Conservation (phyloP, 1,140 invertebrate species). For the Conopomorpha cramerella region DNA sequence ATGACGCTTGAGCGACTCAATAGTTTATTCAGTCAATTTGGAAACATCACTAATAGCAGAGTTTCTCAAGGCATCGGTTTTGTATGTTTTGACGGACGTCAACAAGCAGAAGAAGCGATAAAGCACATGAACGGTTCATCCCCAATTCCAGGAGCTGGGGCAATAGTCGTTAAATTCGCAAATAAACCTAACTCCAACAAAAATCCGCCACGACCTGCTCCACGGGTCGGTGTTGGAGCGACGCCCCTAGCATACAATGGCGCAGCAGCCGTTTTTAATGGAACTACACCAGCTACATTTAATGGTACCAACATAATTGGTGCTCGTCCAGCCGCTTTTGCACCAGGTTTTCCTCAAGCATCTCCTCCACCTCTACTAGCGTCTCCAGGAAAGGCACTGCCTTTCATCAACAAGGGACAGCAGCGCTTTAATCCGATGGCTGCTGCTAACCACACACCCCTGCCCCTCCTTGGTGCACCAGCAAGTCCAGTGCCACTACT, state of each 20-base stretch:
- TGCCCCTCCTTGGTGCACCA: conserved; percentile 44
- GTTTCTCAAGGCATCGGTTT: conserved; percentile 56
- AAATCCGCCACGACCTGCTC: conserved; percentile 23
- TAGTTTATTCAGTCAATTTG: conserved; percentile 40
- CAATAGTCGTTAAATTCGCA: conserved; percentile 55
- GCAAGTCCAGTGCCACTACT: conserved; percentile 43
- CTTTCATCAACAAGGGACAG: conserved; percentile 56
- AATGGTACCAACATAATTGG: conserved; percentile 40
- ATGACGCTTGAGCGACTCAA: conserved; percentile 54
- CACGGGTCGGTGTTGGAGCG: conserved; percentile 20
- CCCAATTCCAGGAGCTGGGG: conserved; percentile 37
- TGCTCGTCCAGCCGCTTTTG: conserved; percentile 29
- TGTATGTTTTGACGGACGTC: conserved; percentile 48
- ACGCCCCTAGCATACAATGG: conserved; percentile 35
- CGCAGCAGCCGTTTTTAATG: conserved; percentile 34
- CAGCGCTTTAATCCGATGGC: conserved; percentile 58
- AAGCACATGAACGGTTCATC: conserved; percentile 45
- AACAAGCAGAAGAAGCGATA: conserved; percentile 55
- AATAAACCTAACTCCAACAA: conserved; percentile 49
- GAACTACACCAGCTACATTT: conserved; percentile 24
- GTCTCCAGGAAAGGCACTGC: conserved; percentile 52
- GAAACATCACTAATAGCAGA: conserved; percentile 50
- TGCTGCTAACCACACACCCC: conserved; percentile 37
- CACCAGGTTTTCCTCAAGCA: conserved; percentile 37
- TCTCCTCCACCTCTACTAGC: conserved; percentile 47